A percentile compares a stretch with the other conserved stretches of the same genome.
These are phyloP conservation scores for Pristionchus fissidentatus DNA, from an alignment of 2,888 invertebrate genomes.

Conservation along the genomic window DNA sequence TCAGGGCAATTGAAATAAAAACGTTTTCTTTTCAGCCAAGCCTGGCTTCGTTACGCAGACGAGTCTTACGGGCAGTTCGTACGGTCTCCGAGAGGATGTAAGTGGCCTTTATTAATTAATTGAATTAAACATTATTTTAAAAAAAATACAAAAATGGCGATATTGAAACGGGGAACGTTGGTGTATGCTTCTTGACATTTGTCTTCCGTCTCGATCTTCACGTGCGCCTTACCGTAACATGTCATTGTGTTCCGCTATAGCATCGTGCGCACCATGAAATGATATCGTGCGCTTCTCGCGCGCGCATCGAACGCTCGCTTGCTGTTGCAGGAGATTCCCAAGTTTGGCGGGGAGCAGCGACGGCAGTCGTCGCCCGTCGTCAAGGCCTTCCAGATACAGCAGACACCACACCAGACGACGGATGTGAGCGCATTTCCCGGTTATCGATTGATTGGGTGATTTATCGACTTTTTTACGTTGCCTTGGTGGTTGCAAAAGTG, in stretches of 20 bases:
- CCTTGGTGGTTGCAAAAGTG: no score
- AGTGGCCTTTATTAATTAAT: neutral
- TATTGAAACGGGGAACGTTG: no score
- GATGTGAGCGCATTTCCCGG: no score
- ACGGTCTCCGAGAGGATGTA: slow-evolving; percentile 36
- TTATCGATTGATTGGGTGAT: no score
- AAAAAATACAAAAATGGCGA: no score
- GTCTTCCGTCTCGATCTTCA: no score
- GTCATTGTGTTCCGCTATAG: no score
- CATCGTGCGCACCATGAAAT: no score
- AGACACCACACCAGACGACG: neutral
- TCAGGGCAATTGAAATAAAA: neutral
- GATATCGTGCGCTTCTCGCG: neutral
- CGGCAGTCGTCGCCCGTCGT: slow-evolving; percentile 48
- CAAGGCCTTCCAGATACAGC: slow-evolving; percentile 10
- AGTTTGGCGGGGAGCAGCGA: slow-evolving; percentile 12
- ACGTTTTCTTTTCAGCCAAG: slow-evolving; percentile 28
- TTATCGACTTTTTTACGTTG: no score
- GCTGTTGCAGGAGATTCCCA: slow-evolving; percentile 27
- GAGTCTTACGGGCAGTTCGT: slow-evolving; percentile 40
- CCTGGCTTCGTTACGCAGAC: slow-evolving; percentile 44
- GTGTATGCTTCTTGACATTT: no score
- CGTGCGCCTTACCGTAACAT: no score
- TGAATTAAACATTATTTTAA: neutral
- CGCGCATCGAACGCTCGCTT: neutral